Evolutionary conservation across 2,113 vertebrate genomes (phyloP).

Genomic region (Elachura formosa): DNA sequence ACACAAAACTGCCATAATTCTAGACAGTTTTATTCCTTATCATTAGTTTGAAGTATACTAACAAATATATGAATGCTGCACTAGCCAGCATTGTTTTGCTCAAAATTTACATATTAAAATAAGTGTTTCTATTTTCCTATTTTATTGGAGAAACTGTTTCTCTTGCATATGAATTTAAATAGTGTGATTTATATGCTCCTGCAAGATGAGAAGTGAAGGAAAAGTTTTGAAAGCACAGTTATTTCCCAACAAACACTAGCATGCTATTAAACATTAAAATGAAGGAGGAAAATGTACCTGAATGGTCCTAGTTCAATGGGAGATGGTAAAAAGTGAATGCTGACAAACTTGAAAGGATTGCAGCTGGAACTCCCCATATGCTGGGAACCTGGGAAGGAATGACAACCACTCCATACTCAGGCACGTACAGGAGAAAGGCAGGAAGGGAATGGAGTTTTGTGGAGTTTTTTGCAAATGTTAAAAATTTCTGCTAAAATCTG

Average conservation of each 20-base stretch:
- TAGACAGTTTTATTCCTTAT: not conserved
- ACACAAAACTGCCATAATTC: not conserved
- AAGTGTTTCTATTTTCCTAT: not conserved
- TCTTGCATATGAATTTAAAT: not conserved
- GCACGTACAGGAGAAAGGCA: not conserved
- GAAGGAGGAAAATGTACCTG: not conserved
- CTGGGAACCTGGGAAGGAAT: conserved; percentile 27
- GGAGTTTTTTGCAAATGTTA: not conserved
- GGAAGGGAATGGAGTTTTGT: not conserved
- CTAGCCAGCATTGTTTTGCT: not conserved
- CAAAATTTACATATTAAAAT: not conserved
- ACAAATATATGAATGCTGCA: not conserved
- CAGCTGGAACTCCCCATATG: not conserved
- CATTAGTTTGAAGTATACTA: not conserved
- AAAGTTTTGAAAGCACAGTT: not conserved
- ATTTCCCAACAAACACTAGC: not conserved
- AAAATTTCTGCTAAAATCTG: not conserved
- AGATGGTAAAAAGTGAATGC: conserved; percentile 69
- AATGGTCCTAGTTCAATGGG: conserved; percentile 69
- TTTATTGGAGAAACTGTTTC: not conserved
- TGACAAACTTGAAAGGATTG: conserved; percentile 14
- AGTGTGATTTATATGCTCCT: not conserved
- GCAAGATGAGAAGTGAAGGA: not conserved
- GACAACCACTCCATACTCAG: accelerated
- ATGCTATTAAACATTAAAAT: not conserved